These are phyloP conservation scores for Caenorhabditis drosophilae DNA, from an alignment of 2,888 invertebrate species.

Conservation along the genomic window DNA sequence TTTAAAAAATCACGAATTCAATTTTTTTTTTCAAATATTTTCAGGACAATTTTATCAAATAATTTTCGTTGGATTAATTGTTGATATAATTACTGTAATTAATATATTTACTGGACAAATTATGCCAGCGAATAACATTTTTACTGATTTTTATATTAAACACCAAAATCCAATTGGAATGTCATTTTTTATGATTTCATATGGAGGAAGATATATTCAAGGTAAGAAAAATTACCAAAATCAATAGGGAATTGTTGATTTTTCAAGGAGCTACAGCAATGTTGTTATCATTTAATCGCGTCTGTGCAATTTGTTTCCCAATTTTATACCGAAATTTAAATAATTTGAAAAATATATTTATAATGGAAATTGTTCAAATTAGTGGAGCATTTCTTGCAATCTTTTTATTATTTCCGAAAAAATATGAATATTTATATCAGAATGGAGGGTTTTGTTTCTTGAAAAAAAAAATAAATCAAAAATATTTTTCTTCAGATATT, in stretches of 20 bases:
- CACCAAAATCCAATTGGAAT: constrained; percentile 10
- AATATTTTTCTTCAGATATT: constrained; percentile 9
- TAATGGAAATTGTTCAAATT: constrained; percentile 22
- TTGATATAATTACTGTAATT: constrained; percentile 16
- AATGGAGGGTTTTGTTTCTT: constrained; percentile 32
- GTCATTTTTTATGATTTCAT: constrained; percentile 19
- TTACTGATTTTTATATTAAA: background rate
- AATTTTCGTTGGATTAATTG: constrained; percentile 23
- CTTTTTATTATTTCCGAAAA: constrained; percentile 12
- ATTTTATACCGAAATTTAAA: constrained; percentile 24
- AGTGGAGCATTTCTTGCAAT: constrained; percentile 12
- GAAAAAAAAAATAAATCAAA: too few species aligned
- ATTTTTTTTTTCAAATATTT: background rate
- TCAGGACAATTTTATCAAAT: constrained; percentile 27
- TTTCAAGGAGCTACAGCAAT: constrained; percentile 28
- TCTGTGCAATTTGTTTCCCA: constrained; percentile 24
- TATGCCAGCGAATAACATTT: constrained; percentile 13
- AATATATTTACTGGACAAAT: constrained; percentile 25
- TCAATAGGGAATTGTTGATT: too few species aligned
- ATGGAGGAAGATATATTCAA: constrained; percentile 25
- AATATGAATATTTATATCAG: constrained; percentile 16
- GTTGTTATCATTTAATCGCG: constrained; percentile 22
- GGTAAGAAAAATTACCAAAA: too few species aligned
- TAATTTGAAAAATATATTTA: constrained; percentile 8
- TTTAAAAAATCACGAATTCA: background rate